Conservation (phyloP, 2,888 invertebrate species). For the Furcula furcula region DNA sequence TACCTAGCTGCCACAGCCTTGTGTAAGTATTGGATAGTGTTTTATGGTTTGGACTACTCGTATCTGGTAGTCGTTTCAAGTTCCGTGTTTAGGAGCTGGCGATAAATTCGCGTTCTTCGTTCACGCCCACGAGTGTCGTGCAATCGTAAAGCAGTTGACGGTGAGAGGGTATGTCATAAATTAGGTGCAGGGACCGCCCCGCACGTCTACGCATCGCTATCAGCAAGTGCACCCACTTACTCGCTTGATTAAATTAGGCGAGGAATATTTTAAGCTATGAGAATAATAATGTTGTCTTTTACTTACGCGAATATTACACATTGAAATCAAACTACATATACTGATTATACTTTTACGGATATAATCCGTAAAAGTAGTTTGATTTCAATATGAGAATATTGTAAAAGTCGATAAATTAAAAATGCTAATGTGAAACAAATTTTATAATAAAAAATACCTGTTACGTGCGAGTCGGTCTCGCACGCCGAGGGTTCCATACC, state of each 20-base stretch:
- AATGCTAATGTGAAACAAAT: too few species aligned
- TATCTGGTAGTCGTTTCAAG: constrained; percentile 36
- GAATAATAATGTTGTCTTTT: too few species aligned
- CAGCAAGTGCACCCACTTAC: constrained; percentile 20
- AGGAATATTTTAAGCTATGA: too few species aligned
- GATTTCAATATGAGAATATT: too few species aligned
- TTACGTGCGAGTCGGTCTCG: too few species aligned
- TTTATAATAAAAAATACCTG: too few species aligned
- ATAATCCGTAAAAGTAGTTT: too few species aligned
- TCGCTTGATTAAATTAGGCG: constrained; percentile 14
- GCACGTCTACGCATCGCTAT: constrained; percentile 26
- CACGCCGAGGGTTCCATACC: too few species aligned
- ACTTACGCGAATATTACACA: too few species aligned
- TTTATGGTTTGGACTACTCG: constrained; percentile 57
- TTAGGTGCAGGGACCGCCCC: constrained; percentile 41
- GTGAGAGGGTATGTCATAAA: constrained; percentile 58
- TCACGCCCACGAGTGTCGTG: constrained; percentile 59
- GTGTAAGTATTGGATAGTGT: constrained; percentile 60
- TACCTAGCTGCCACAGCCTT: constrained; percentile 20
- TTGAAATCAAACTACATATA: too few species aligned
- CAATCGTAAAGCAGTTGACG: constrained; percentile 64
- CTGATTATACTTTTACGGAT: too few species aligned
- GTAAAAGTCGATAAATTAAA: too few species aligned
- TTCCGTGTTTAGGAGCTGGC: constrained; percentile 46
- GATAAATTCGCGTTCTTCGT: constrained; percentile 58